Conservation (phyloP, 2,113 vertebrate species). For the Spheniscus mendiculus region DNA sequence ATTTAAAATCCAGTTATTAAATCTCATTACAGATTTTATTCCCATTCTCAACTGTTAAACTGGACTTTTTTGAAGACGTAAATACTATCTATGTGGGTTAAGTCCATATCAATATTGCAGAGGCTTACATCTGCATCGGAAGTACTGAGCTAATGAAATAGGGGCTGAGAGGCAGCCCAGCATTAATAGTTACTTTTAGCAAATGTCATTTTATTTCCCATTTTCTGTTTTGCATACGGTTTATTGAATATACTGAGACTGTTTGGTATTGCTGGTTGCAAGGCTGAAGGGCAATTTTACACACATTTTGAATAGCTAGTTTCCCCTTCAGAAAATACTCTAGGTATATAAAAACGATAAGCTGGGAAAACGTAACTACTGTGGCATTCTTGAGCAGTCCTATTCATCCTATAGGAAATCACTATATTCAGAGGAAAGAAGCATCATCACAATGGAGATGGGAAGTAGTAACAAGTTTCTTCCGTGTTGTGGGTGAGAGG, state of each 20-base stretch:
- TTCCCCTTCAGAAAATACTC: not conserved
- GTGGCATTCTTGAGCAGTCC: not conserved
- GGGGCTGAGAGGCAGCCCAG: not conserved
- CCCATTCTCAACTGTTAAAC: not conserved
- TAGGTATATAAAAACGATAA: not conserved
- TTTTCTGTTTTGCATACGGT: not conserved
- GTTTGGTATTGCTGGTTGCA: not conserved
- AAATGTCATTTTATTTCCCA: not conserved
- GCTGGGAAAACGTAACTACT: not conserved
- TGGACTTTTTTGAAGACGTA: not conserved
- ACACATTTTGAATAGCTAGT: not conserved
- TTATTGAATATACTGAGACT: not conserved
- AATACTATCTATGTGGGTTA: accelerated
- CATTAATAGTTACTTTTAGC: not conserved
- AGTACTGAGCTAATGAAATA: not conserved
- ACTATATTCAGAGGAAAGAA: not conserved
- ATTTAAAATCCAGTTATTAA: not conserved
- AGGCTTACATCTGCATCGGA: not conserved
- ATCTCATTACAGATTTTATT: not conserved
- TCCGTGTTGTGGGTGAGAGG: not conserved
- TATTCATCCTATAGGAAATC: not conserved
- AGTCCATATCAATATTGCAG: not conserved
- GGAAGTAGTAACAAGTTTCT: not conserved
- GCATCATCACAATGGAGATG: accelerated
- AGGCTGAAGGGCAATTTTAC: not conserved